phyloP scores from a whole-genome alignment of 2,113 vertebrate species.

The Pavo muticus region DNA sequence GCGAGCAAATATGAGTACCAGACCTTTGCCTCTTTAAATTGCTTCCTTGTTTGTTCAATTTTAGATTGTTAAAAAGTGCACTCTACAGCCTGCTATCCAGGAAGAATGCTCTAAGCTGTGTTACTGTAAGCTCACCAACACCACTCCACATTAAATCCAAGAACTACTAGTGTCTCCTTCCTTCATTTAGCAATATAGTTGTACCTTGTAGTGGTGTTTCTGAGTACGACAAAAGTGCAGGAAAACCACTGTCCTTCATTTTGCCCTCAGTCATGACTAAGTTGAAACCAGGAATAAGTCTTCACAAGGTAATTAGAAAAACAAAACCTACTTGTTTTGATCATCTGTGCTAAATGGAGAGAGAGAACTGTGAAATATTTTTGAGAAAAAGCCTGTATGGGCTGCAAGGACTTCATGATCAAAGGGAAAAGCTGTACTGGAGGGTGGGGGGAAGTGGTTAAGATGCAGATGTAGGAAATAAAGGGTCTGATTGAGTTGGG shows the following conservation, averaged over 20 bases:
- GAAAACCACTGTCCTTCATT: not conserved
- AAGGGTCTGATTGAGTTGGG: rapidly evolving
- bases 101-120: not conserved
- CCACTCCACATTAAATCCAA: not conserved
- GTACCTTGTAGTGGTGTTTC: not conserved
- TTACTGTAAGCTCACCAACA: not conserved
- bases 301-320: not conserved
- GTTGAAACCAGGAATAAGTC: not conserved
- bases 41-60: not conserved
- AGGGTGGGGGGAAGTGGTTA: rapidly evolving
- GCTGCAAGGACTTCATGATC: not conserved
- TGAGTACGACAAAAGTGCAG: not conserved
- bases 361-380: not conserved
- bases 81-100: not conserved
- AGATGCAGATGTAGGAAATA: not conserved
- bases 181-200: not conserved
- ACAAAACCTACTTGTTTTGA: not conserved
- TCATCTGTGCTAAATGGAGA: not conserved
- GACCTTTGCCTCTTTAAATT: not conserved
- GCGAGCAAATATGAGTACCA: not conserved
- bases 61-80: not conserved
- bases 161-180: not conserved
- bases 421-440: rapidly evolving
- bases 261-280: not conserved
- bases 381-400: not conserved